Conservation (phyloP, 1,140 invertebrate genomes). For the Apis dorsata region DNA sequence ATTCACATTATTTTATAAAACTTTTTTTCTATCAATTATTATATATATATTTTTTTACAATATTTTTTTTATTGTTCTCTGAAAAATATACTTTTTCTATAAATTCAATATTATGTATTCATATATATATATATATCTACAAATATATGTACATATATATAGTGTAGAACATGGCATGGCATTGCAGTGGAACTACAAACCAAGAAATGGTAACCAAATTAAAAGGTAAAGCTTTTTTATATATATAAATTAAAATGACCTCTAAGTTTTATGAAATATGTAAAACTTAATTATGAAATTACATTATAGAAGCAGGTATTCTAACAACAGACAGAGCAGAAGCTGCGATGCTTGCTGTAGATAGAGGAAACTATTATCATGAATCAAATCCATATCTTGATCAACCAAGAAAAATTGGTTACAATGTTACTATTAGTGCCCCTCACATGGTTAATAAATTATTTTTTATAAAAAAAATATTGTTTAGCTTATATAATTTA, state of each 20-base stretch:
- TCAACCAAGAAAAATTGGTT: conserved; percentile 93
- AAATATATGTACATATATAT: not conserved
- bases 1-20: not conserved
- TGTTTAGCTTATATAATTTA: not conserved
- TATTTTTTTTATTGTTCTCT: not conserved
- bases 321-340: conserved; percentile 89
- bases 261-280: not conserved
- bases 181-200: conserved; percentile 76
- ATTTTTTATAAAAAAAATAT: no score
- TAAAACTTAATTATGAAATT: conserved; percentile 14
- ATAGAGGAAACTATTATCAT: conserved; percentile 90
- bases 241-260: not conserved
- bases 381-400: conserved; percentile 91
- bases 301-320: conserved; percentile 90
- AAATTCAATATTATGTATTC: not conserved
- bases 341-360: conserved; percentile 91
- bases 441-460: conserved; percentile 94
- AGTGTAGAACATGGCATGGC: conserved; percentile 74
- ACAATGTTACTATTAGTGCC: conserved; percentile 97
- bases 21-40: not conserved
- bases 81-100: no score
- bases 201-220: conserved; percentile 75
- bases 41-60: not conserved
- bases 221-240: conserved; percentile 67
- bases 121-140: no score